Base-by-base conservation (phyloP, 1,140 invertebrate genomes). In the Drosophila ambigua region DNA sequence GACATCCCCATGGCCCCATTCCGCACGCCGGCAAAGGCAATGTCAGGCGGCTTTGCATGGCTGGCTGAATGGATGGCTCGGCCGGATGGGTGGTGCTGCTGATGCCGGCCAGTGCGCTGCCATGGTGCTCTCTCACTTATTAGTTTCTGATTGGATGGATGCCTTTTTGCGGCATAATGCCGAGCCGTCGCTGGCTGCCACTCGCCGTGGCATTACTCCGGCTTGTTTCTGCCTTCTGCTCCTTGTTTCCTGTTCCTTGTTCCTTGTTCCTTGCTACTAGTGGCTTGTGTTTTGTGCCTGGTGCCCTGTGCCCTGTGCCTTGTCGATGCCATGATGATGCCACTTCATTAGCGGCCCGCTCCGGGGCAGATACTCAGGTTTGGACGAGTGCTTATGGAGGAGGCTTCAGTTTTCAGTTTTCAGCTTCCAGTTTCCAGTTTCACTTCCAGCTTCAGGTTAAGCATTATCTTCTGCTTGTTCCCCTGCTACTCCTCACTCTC, bases 331-430 rank as follows among this genome's bases (percentile, higher is more conserved):
- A 39, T 39, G 35, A 26, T 35, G 64, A 45, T 50, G 64, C 48
- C 59, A 67, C 64, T 67, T 68, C 65, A 68, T 68, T 68, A 68
- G 65, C 62, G 61, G 48, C 13, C 65, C 15, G 46, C 60, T 35
- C 24, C 50, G 35, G 26, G 50, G 35, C 49, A 64, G 35, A 58
- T 44, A 16, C 59, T 44, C 44, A 46, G 26, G 35, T 44, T 51
- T 11, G 58, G 43, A 58, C 26, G 48, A 35, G 31, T 52, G 51
- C 51, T 6, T 23, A 39, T 39, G 35, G 4, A 39, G 35, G 35
- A 39, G 35, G 35, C 35, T 39, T 11, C 35, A 39, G 35, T 39
- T 39, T 39, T 8, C 35, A 39, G 35, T 39, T 13, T 4, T 4
- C 31, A 11, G 26, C 7, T 28, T 28, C 26, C 26, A 28, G 31